Evolutionary conservation across 2,797 vertebrate genomes (phyloP), one percentile per base, ranked within the genome.

Genomic region (Aulostomus chinensis): DNA sequence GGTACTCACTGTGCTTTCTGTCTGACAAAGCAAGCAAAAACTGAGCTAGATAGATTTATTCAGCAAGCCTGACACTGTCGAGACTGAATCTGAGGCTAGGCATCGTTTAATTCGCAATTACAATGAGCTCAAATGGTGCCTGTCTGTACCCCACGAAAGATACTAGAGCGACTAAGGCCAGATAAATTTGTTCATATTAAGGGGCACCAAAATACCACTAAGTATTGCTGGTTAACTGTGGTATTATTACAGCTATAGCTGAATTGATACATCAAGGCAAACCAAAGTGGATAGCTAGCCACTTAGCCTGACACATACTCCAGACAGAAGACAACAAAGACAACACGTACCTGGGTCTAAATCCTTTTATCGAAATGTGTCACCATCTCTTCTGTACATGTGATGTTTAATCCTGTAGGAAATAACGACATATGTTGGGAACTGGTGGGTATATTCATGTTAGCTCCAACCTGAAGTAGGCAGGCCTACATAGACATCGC

Each of bases 311-410:
- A 29, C 24, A 49, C 16, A 25, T 55, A 56, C 8, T 60, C 61
- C 56, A 81, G 70, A 75, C 56, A 80, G 68, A 85, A 64, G 68
- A 86, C 73, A 86, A 87, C 84, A 88, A 87, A 87, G 85, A 83
- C 80, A 65, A 52, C 56, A 86, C 86, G 63, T 85, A 88, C 80
- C 82, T 83, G 56, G 43, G 60, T 78, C 42, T 70, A 78, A 78
- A 73, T 84, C 76, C 61, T 69, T 69, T 36, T 9, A 4, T n/a
- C 39, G 42, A 60, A 68, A 55, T 57, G 37, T 79, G 73, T 68
- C 74, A 70, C 59, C 57, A 66, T 84, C 78, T 66, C 65, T 74
- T 76, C 50, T 22, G 50, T 42, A 76, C 67, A 71, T 38, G 37
- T 32, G 58, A 65, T 42, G 38, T 63, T 55, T 69, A 79, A 76